phyloP scores from a whole-genome alignment of 1,140 invertebrate species.

The Trichoplusia ni region DNA sequence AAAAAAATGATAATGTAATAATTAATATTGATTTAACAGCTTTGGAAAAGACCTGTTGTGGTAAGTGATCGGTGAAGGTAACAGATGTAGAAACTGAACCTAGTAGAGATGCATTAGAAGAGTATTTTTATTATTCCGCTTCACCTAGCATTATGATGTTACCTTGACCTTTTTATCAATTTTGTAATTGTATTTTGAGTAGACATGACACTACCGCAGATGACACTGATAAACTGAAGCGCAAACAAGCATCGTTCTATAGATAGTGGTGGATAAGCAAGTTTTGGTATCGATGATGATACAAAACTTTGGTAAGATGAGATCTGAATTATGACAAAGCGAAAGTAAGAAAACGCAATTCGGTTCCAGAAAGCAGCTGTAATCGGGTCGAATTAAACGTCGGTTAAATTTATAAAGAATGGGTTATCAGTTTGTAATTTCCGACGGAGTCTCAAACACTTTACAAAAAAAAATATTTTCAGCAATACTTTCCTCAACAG shows the following conservation, averaged over 20 bases:
- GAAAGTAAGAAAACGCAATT: no score
- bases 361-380: no score
- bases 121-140: conserved; percentile 62
- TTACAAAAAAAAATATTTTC: no score
- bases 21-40: conserved; percentile 77
- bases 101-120: conserved; percentile 64
- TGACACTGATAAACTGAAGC: background rate
- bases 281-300: no score
- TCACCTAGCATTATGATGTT: conserved; percentile 54
- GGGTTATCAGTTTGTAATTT: no score
- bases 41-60: conserved; percentile 82
- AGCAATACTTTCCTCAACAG: no score
- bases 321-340: no score
- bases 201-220: conserved; percentile 41
- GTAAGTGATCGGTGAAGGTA: conserved; percentile 76
- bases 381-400: no score
- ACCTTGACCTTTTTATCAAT: conserved; percentile 47
- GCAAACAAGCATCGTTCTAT: background rate
- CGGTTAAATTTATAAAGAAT: no score
- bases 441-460: no score
- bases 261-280: background rate
- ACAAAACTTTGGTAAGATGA: no score
- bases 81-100: conserved; percentile 55
- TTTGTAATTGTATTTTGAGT: conserved; percentile 34
- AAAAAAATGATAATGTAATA: conserved; percentile 48